Evolutionary conservation across 2,888 invertebrate genomes (phyloP), one percentile per base, ranked within the genome.

Genomic region (Trachelus iudaicus): DNA sequence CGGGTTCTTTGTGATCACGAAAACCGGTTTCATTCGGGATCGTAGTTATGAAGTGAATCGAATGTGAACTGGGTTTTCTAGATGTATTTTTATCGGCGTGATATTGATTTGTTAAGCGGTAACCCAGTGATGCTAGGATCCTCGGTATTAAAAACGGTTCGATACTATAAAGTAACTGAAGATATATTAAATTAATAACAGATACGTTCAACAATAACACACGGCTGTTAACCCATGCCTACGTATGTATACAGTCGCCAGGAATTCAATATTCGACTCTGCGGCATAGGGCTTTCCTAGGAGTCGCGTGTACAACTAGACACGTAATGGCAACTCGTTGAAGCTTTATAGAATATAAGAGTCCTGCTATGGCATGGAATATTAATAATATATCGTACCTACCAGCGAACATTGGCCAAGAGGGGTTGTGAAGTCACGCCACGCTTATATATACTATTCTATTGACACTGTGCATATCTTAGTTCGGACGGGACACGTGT

Each of bases 21-120:
- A 84, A 90, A 89, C 89, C 89, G 89, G 89, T 89, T 90, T 82
- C 87, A 87, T 88, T 89, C 87, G 87, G 84, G 83, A 82, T 82
- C 81, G 82, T 82, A 83, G 86, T 87, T 85, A 87, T 86, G 86
- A 88, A 88, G 87, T 87, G 88, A 88, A 86, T 87, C 85, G 85
- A 87, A 85, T 86, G 87, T 86, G 86, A 89, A 88, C 86, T 85
- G 83, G 82, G 82, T 79, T 82, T 82, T 81, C 79, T 79, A 76
- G 77, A 80, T 76, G 79, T 82, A 81, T 81, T 82, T 80, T 81
- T 75, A 78, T 75, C 68, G 73, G 76, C 75, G 79, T 78, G 79
- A 81, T 79, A 76, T 77, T 75, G 78, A 78, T 78, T 78, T 75
- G 75, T 78, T 76, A 69, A 40, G 75, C 56, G 23, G 56, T 56